Evolutionary conservation across 2,888 invertebrate genomes (phyloP).

Genomic region (Willowsia nigromaculata): DNA sequence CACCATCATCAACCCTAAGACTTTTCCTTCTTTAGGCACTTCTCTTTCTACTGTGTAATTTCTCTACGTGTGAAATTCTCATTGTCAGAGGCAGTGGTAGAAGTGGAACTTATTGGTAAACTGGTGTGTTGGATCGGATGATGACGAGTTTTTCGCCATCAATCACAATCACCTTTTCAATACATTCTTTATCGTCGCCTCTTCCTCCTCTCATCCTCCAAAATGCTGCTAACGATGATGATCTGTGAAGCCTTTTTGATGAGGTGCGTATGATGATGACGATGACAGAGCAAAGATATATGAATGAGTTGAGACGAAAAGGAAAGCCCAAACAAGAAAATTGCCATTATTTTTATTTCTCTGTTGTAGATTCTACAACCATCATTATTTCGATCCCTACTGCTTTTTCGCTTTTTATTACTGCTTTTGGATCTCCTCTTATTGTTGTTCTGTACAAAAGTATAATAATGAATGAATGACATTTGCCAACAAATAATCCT

Average conservation of each 20-base stretch:
- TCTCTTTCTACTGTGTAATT: slow-evolving; percentile 23
- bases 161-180: slow-evolving; percentile 43
- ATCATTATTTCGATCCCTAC: slow-evolving; percentile 51
- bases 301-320: slow-evolving; percentile 21
- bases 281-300: slow-evolving; percentile 41
- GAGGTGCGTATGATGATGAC: slow-evolving; percentile 8
- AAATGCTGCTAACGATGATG: neutral
- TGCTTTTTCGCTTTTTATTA: slow-evolving; percentile 15
- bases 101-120: slow-evolving; percentile 52
- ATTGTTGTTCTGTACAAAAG: slow-evolving; percentile 1
- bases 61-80: neutral
- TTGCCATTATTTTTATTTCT: neutral
- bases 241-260: too few relatives aligned
- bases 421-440: neutral
- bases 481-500: slow-evolving; percentile 29
- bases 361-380: neutral
- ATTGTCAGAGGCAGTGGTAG: neutral
- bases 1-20: neutral
- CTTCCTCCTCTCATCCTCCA: neutral
- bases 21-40: neutral
- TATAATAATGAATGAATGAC: slow-evolving; percentile 21
- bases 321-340: neutral
- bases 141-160: slow-evolving; percentile 41
- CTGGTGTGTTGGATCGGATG: neutral
- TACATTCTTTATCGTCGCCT: neutral